Conservation (phyloP, 2,113 vertebrate genomes). For the Quiscalus mexicanus region DNA sequence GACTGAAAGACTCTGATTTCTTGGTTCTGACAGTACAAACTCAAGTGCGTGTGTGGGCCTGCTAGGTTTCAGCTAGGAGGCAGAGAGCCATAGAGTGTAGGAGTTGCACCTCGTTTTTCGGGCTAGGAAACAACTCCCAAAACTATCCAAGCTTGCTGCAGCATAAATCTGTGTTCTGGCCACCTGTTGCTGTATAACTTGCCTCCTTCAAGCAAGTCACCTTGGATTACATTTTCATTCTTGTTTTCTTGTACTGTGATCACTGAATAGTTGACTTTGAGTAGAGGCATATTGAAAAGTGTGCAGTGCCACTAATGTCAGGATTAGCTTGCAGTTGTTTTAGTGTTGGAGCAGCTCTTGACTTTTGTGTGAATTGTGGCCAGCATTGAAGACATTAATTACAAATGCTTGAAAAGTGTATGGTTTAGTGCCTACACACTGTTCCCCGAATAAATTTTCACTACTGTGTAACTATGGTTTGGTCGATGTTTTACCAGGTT, state of each 20-base stretch:
- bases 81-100: accelerated
- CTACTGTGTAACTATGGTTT: background rate
- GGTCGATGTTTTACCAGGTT: background rate
- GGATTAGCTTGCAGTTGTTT: background rate
- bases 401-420: background rate
- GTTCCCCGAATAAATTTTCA: background rate
- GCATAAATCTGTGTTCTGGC: background rate
- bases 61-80: background rate
- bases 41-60: accelerated
- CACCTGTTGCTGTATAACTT: constrained; percentile 7
- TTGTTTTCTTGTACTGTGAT: background rate
- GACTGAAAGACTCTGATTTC: background rate
- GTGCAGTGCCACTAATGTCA: background rate
- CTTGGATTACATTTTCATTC: background rate
- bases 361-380: background rate
- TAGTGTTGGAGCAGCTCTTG: background rate
- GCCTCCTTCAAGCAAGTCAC: background rate
- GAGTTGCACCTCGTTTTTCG: background rate
- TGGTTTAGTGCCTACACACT: background rate
- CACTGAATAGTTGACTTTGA: background rate
- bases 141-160: background rate
- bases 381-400: background rate
- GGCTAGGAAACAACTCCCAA: background rate
- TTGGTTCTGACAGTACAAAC: background rate
- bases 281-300: background rate